A percentile compares a stretch with the other conserved stretches of the same genome.
These are phyloP conservation scores for Corticium candelabrum DNA, from an alignment of 37 sponge, comb jelly and placozoan species.

Conservation along the genomic window DNA sequence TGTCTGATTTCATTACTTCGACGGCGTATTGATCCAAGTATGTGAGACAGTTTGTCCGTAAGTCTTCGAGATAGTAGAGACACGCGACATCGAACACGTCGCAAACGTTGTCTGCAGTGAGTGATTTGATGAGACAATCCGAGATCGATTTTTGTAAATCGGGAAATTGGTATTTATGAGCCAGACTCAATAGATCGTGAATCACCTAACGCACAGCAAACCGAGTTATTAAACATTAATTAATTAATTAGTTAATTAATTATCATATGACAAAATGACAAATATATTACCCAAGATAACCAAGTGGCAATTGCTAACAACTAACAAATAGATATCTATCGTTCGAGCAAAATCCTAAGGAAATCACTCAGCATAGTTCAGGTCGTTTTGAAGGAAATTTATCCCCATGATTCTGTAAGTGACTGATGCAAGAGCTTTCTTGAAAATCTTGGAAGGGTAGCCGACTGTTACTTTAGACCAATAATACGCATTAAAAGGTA, in stretches of 20 bases:
- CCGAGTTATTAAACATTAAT: not conserved
- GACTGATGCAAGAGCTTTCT: too few species aligned
- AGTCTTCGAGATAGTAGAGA: slow-evolving; percentile 61
- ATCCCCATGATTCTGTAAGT: too few species aligned
- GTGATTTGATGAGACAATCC: slow-evolving; percentile 57
- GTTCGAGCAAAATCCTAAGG: too few species aligned
- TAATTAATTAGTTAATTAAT: not conserved
- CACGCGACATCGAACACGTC: slow-evolving; percentile 62
- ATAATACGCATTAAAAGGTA: too few species aligned
- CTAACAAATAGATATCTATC: too few species aligned
- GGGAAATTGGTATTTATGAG: slow-evolving; percentile 71
- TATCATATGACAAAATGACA: not conserved
- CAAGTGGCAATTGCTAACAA: too few species aligned
- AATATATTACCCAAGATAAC: not conserved
- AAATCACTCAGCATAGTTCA: too few species aligned
- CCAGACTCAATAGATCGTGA: slow-evolving; percentile 64
- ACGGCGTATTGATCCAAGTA: slow-evolving; percentile 66
- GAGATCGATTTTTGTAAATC: slow-evolving; percentile 49
- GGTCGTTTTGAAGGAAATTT: too few species aligned
- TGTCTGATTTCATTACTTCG: slow-evolving; percentile 67
- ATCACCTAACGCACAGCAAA: slow-evolving; percentile 25
- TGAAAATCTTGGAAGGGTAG: too few species aligned
- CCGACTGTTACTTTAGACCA: too few species aligned
- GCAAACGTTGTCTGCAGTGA: slow-evolving; percentile 64
- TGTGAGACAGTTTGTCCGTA: slow-evolving; percentile 33